These are phyloP conservation scores for Amphilophus citrinellus DNA, from an alignment of 2,113 vertebrate genomes.

Conservation along the genomic window DNA sequence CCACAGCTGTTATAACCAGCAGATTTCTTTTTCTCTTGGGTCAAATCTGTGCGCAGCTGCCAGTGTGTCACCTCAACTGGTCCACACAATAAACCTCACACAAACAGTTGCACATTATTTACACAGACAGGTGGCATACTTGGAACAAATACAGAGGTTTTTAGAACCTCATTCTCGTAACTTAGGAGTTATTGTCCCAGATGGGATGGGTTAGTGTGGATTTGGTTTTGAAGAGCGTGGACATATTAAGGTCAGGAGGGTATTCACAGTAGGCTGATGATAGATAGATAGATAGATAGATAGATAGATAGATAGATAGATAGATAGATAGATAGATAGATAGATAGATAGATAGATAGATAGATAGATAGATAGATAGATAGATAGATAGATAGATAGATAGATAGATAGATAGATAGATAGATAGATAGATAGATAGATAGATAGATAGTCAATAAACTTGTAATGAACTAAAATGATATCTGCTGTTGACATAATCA, in stretches of 20 bases:
- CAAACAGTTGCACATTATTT: constrained; percentile 18
- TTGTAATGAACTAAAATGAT: too few relatives aligned
- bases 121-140: constrained; percentile 29
- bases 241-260: neutral
- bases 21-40: constrained; percentile 51
- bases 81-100: constrained; percentile 56
- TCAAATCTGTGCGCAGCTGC: constrained; percentile 67
- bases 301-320: too few relatives aligned
- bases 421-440: too few relatives aligned
- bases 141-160: neutral
- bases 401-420: too few relatives aligned
- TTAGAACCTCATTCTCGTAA: neutral
- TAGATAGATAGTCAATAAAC: too few relatives aligned
- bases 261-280: neutral
- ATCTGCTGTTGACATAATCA: too few relatives aligned
- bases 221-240: accelerated
- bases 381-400: too few relatives aligned
- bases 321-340: too few relatives aligned
- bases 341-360: too few relatives aligned
- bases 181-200: neutral
- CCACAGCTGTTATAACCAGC: constrained; percentile 44
- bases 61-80: constrained; percentile 63
- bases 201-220: accelerated
- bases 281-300: too few relatives aligned
- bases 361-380: too few relatives aligned